Base-by-base conservation (phyloP, 1,140 invertebrate genomes). In the Stenopsyche tienmushanensis region DNA sequence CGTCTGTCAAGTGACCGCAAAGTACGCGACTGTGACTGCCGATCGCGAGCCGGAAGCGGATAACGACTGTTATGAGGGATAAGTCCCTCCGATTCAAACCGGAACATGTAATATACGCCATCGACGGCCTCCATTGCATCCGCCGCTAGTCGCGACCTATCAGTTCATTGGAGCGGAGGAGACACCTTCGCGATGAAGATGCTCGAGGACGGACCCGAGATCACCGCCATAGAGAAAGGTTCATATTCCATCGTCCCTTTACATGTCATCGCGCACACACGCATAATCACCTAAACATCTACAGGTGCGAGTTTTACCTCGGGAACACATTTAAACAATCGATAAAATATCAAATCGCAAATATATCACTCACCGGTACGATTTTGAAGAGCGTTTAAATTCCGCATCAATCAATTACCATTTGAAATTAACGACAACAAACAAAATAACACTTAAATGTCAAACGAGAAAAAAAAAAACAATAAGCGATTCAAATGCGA, bases 191-290 rank as follows among this genome's bases (percentile, higher is more conserved):
- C 5, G 29, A 59, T 64, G 54, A 67, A 58, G 60, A 62, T 69
- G 66, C 20, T 65, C 17, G 66, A 69, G 50, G 66, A 65, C 25
- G 62, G 66, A 41, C 57, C 66, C 0, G 57, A 69, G 25, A 65
- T 65, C 13, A 67, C 60, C 10, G 45, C 66, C 18, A 62, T 69
- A 10, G 49, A 69, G 24, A 53, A 58, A 64, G 66, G 66, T 69
- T 20, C 60, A 54, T 47, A 10, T 17, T 39, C 23, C 15, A 2
- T 55, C 17, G 23, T 29, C 29, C 39, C 13, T 34, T 3, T 29
- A 34, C 54, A 57, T 3, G 2, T 3, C 13, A n/a, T n/a, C n/a
- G n/a, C n/a, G n/a, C n/a, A n/a, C 13, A 9, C 45, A 20, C 45
- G 7, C 17, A 20, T 7, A 49, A 20, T 7, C 7, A 8, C 17